Conservation (phyloP, 2,888 invertebrate species). For the Boloria euphrosyne region DNA sequence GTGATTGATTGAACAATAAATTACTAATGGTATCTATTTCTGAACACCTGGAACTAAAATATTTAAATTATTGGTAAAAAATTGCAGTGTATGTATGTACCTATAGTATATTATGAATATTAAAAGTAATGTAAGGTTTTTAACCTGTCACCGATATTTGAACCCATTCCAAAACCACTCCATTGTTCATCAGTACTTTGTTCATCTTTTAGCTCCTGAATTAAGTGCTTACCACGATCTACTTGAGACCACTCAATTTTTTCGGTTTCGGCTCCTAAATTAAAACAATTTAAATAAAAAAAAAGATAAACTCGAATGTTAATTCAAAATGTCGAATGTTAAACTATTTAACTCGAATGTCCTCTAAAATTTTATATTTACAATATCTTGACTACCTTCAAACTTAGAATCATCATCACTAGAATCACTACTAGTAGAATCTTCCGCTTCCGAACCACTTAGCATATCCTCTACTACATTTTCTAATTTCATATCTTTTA, state of each 20-base stretch:
- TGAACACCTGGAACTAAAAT: slow-evolving; percentile 52
- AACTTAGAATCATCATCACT: slow-evolving; percentile 40
- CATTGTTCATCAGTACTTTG: slow-evolving; percentile 57
- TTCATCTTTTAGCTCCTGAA: slow-evolving; percentile 67
- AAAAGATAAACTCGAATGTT: too few relatives aligned
- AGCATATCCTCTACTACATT: slow-evolving; percentile 63
- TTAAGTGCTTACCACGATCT: slow-evolving; percentile 55
- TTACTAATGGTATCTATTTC: slow-evolving; percentile 59
- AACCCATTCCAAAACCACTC: slow-evolving; percentile 59
- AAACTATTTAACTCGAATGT: too few relatives aligned
- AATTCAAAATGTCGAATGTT: too few relatives aligned
- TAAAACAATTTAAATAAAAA: not conserved
- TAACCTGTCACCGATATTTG: slow-evolving; percentile 45
- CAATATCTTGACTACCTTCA: slow-evolving; percentile 30
- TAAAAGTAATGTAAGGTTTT: not conserved
- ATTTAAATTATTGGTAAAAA: not conserved
- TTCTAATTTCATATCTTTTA: slow-evolving; percentile 46
- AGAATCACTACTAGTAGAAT: slow-evolving; percentile 55
- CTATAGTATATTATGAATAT: not conserved
- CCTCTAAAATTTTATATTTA: not conserved
- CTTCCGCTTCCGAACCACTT: slow-evolving; percentile 62
- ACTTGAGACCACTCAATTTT: slow-evolving; percentile 70
- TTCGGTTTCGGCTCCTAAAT: slow-evolving; percentile 43
- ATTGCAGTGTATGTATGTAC: not conserved
- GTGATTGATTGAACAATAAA: slow-evolving; percentile 58